Base-by-base conservation (phyloP, 2,797 vertebrate species). In the Falco cherrug region DNA sequence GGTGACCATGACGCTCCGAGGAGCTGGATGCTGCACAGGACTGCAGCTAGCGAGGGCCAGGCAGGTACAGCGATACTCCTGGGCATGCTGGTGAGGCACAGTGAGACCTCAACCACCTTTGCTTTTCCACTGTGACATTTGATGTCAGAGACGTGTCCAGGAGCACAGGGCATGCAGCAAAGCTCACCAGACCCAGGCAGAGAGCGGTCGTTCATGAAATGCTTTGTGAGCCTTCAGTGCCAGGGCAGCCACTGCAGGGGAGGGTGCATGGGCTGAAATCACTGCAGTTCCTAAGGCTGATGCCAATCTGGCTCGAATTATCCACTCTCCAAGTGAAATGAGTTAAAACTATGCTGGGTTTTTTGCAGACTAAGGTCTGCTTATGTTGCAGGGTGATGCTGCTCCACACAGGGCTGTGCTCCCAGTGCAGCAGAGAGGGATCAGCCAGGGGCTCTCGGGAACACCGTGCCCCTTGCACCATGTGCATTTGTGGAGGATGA, bases 321-420 rank as follows among this genome's bases (percentile, higher is more conserved):
- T 39, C 61, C 63, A 5, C 28, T 93, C 50, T 69, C 35, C 45
- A 39, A 54, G 73, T 68, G 57, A 59, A 59, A 82, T 12, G 54
- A 79, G 43, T 50, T 65, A 21, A 81, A 81, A 22, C 43, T 9
- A 1, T 12, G 14, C 67, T 2, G 6, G 26, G 8, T 7, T 43
- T 79, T 63, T 71, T 70, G 41, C 60, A 60, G 59, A 6, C 35
- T 24, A 21, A 68, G 67, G 71, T 74, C 75, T 83, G 78, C 60
- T 37, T 22, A 2, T 5, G 2, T 65, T 0, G 0, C 37, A 13
- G n/a, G 50, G n/a, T 5, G 61, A 12, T 41, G 89, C 70, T 73
- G 50, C 53, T 60, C 10, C 5, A 0, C 2, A 5, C 14, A 43
- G 43, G 60, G 54, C 57, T 37, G 8, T 16, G 41, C 57, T 78